Conservation (phyloP, 2,888 invertebrate genomes). For the Julus scanicus region DNA sequence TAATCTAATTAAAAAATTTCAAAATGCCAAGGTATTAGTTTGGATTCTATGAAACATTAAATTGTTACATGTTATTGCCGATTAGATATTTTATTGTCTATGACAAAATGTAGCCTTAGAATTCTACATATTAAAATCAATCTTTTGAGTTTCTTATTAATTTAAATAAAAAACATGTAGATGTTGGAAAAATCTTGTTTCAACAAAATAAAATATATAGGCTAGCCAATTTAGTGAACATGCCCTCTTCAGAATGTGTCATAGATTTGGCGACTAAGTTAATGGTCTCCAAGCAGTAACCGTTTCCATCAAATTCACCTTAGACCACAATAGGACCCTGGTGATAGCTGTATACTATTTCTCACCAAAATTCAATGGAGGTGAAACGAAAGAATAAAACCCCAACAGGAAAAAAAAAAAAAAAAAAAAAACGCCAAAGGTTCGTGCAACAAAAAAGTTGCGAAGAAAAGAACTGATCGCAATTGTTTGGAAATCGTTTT, state of each 20-base stretch:
- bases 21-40: too few species aligned
- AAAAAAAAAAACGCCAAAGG: slow-evolving; percentile 5
- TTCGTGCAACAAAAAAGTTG: slow-evolving; percentile 23
- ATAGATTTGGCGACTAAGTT: slow-evolving; percentile 14
- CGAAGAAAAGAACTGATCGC: slow-evolving; percentile 10
- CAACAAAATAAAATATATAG: too few species aligned
- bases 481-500: slow-evolving; percentile 42
- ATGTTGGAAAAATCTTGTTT: too few species aligned
- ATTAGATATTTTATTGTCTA: too few species aligned
- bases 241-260: not conserved
- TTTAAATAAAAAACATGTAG: too few species aligned
- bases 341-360: slow-evolving; percentile 8
- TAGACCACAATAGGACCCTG: not conserved
- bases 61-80: too few species aligned
- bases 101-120: too few species aligned
- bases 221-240: not conserved
- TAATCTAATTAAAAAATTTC: too few species aligned
- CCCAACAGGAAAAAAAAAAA: too few species aligned
- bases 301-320: slow-evolving; percentile 10
- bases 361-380: slow-evolving; percentile 39
- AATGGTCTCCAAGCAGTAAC: not conserved
- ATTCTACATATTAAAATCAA: too few species aligned
- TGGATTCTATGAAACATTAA: too few species aligned
- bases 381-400: slow-evolving; percentile 26
- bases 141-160: too few species aligned